A percentile compares a stretch with the other conserved stretches of the same genome.
Evolutionary conservation across 2,888 invertebrate genomes (phyloP).

Genomic region (Pimpla rufipes): DNA sequence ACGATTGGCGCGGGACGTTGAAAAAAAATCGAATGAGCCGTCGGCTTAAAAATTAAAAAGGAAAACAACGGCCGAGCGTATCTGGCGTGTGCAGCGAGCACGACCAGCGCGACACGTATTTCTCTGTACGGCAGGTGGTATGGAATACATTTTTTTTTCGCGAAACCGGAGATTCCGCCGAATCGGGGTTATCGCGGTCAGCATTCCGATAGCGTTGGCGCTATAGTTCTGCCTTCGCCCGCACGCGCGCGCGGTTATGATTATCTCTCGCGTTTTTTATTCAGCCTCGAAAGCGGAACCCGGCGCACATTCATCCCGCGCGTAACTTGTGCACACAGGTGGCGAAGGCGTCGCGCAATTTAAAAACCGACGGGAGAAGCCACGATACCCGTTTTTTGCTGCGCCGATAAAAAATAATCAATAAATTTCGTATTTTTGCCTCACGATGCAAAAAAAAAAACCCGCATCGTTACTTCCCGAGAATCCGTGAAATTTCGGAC

Average conservation of each 20-base stretch:
- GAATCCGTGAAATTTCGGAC: background rate
- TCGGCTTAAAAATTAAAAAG: background rate
- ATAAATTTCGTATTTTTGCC: background rate
- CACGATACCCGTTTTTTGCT: background rate
- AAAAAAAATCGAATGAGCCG: background rate
- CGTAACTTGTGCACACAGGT: no score
- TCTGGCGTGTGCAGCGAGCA: background rate
- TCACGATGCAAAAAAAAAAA: no score
- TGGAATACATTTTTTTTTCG: background rate
- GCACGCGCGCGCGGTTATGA: background rate
- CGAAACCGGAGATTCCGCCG: background rate
- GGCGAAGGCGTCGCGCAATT: background rate
- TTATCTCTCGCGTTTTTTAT: background rate
- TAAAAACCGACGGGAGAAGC: background rate
- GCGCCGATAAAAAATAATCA: background rate
- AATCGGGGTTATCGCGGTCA: slow-evolving; percentile 4
- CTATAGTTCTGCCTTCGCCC: background rate
- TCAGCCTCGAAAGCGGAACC: background rate
- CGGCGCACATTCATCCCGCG: no score
- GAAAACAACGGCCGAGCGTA: background rate
- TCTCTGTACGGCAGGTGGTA: background rate
- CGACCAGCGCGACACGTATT: background rate
- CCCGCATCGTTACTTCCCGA: background rate
- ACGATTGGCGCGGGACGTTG: background rate
- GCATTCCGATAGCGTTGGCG: slow-evolving; percentile 1